Evolutionary conservation across 1,140 invertebrate species (phyloP).

Genomic region (Caenorhabditis tropicalis): DNA sequence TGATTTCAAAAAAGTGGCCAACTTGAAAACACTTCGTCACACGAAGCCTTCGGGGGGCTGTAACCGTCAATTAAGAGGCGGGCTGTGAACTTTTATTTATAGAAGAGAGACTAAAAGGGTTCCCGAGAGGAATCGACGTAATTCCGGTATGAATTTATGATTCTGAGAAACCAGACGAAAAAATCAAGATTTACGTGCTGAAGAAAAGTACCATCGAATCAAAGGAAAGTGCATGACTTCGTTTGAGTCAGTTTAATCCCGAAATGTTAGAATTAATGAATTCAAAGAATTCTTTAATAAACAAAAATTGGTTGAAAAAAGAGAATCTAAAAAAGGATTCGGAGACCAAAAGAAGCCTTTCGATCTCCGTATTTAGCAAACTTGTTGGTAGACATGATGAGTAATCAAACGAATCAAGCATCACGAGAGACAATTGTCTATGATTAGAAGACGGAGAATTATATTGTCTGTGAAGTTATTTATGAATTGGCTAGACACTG

Average conservation of each 20-base stretch:
- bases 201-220: slow-evolving; percentile 2
- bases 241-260: background rate
- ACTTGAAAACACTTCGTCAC: too few relatives aligned
- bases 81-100: background rate
- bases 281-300: background rate
- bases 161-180: too few relatives aligned
- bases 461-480: background rate
- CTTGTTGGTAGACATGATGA: background rate
- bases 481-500: background rate
- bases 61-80: too few relatives aligned
- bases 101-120: background rate
- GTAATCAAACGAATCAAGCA: slow-evolving; percentile 23
- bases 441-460: background rate
- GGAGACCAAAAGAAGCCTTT: background rate
- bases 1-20: too few relatives aligned
- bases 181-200: too few relatives aligned
- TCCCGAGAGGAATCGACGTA: slow-evolving; percentile 13
- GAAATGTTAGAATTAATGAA: background rate
- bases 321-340: background rate
- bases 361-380: background rate
- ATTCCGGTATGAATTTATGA: background rate
- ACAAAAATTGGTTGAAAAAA: background rate
- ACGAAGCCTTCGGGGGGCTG: background rate
- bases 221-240: background rate
- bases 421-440: background rate